Conservation (phyloP, 2,888 invertebrate species). For the Acleris literana region DNA sequence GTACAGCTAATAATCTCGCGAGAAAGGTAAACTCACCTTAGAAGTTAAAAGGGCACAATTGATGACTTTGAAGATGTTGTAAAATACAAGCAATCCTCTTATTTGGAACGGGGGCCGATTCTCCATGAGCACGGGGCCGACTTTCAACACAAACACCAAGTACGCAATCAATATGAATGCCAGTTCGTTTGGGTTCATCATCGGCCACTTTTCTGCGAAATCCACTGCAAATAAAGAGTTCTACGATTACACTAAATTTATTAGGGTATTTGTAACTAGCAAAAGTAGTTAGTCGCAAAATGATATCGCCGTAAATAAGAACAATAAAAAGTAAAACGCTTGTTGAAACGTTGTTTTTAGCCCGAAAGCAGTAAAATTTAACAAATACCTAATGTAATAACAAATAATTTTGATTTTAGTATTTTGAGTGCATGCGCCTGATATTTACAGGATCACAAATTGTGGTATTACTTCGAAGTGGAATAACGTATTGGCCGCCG, state of each 20-base stretch:
- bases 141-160: constrained; percentile 85
- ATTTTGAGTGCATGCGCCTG: too few species aligned
- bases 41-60: constrained; percentile 78
- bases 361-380: too few species aligned
- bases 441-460: too few species aligned
- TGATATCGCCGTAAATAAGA: too few species aligned
- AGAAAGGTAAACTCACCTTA: constrained; percentile 62
- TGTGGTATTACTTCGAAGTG: too few species aligned
- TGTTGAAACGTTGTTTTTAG: too few species aligned
- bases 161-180: constrained; percentile 82
- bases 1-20: background rate
- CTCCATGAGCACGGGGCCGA: constrained; percentile 87
- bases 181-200: constrained; percentile 86
- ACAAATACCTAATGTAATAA: too few species aligned
- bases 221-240: constrained; percentile 82
- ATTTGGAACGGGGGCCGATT: constrained; percentile 84
- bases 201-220: constrained; percentile 85
- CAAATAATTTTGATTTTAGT: too few species aligned
- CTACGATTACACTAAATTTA: background rate
- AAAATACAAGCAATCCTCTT: constrained; percentile 83
- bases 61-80: constrained; percentile 86
- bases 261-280: too few species aligned
- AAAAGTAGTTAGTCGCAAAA: too few species aligned
- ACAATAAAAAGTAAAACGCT: too few species aligned
- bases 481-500: too few species aligned